Percentiles rank a stretch among this genome's conserved stretches.
Evolutionary conservation across 2,797 vertebrate genomes (phyloP).

Genomic region (Muscicapa striata): DNA sequence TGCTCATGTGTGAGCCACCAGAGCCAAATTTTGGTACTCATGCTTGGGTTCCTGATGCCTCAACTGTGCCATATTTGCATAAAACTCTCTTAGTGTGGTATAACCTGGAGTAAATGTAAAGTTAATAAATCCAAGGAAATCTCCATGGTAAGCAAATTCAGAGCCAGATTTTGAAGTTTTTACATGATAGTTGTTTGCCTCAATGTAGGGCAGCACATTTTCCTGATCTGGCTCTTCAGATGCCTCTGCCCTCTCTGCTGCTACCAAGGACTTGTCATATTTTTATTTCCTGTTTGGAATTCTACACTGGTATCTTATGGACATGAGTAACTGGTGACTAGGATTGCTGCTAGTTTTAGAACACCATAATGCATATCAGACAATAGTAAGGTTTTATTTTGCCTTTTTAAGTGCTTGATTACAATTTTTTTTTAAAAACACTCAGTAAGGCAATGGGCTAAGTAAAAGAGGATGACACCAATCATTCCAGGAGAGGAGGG

Average conservation of each 20-base stretch:
- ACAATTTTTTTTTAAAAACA: neutral
- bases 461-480: neutral
- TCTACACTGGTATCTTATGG: neutral
- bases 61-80: neutral
- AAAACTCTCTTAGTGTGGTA: neutral
- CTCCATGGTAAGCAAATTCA: neutral
- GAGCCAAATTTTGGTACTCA: accelerated
- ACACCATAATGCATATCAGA: neutral
- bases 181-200: neutral
- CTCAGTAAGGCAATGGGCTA: neutral
- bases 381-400: neutral
- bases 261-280: neutral
- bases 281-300: neutral
- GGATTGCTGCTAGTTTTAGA: neutral
- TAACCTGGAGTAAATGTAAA: neutral
- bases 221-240: neutral
- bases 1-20: neutral
- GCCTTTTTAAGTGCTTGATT: neutral
- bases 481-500: neutral
- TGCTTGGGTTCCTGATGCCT: neutral
- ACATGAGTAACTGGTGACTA: neutral
- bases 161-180: neutral
- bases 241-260: neutral
- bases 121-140: neutral
- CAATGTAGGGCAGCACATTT: neutral